phyloP scores from a whole-genome alignment of 2,113 vertebrate species.

The Tachycineta bicolor region DNA sequence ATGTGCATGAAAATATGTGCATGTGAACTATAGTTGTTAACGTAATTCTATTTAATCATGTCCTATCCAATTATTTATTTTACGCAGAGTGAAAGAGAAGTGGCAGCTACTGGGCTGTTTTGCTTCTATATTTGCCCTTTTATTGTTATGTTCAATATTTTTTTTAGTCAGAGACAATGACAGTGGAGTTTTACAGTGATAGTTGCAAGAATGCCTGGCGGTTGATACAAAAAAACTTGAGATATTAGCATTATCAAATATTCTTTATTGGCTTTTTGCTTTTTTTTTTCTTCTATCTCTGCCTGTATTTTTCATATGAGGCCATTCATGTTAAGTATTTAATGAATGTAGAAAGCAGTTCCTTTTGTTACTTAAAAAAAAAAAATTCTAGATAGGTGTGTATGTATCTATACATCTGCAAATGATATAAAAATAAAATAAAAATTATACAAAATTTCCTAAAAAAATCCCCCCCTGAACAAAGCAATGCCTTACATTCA shows the following conservation, averaged over 20 bases:
- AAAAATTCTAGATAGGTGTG: neutral
- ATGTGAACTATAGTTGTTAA: neutral
- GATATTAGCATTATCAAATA: neutral
- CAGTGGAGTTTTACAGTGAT: neutral
- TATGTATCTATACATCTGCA: neutral
- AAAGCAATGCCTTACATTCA: neutral
- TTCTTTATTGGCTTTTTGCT: neutral
- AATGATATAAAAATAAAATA: neutral
- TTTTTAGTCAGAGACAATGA: neutral
- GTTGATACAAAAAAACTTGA: neutral
- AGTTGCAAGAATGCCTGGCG: neutral
- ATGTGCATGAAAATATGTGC: neutral
- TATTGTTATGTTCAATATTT: neutral
- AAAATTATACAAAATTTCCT: neutral
- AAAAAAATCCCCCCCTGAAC: neutral
- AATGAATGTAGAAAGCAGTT: neutral
- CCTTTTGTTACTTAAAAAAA: neutral
- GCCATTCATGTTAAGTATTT: neutral
- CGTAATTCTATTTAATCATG: neutral
- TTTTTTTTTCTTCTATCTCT: neutral
- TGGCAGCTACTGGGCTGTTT: neutral
- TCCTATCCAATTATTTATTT: neutral
- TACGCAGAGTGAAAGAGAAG: neutral
- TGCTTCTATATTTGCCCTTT: neutral
- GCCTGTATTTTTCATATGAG: neutral